Base-by-base conservation (phyloP, 35 echinoderm and acorn worm species). In the Heliocidaris erythrogramma region DNA sequence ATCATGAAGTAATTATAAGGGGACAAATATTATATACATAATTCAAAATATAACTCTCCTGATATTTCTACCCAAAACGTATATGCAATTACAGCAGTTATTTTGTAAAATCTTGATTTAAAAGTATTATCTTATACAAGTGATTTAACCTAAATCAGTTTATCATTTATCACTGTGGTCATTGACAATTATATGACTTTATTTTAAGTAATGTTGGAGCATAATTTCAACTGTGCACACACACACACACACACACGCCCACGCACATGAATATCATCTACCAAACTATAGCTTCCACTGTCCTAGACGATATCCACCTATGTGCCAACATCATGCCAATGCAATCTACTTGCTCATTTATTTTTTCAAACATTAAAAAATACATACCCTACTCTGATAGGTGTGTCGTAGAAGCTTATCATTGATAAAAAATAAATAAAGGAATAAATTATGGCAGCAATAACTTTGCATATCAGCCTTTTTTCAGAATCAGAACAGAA, bases 241-340 rank as follows among this genome's bases (percentile, higher is more conserved):
- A 78, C 5, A 11, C 59, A 60, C 18, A 60, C 12, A 9, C 59
- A 78, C 65, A 78, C 61, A 69, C 61, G 16, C 61, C 18, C 61
- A 69, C 65, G 18, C 65, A 78, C 65, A 78, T 78, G 65, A n/a
- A 78, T 27, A 78, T 78, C 27, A 78, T 78, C 65, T 78, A 78
- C 65, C 65, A 78, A 78, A 78, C 65, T 78, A 78, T n/a, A 78
- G 18, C 27, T 42, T 78, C 65, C 65, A 78, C 65, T 21, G 27
- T 18, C 65, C 65, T 78, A 78, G 17, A 21, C 27, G 21, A 78
- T 27, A 27, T 78, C 65, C 65, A 78, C 65, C 65, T 78, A 78
- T 78, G 65, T 78, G 65, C 65, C 65, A 78, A 78, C 65, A 78
- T n/a, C 65, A 78, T 78, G 65, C 65, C 65, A 78, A 27, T n/a